A percentile compares a stretch with the other conserved stretches of the same genome.
Conservation (phyloP, 2,113 vertebrate genomes). For the Marcusenius ussheri region DNA sequence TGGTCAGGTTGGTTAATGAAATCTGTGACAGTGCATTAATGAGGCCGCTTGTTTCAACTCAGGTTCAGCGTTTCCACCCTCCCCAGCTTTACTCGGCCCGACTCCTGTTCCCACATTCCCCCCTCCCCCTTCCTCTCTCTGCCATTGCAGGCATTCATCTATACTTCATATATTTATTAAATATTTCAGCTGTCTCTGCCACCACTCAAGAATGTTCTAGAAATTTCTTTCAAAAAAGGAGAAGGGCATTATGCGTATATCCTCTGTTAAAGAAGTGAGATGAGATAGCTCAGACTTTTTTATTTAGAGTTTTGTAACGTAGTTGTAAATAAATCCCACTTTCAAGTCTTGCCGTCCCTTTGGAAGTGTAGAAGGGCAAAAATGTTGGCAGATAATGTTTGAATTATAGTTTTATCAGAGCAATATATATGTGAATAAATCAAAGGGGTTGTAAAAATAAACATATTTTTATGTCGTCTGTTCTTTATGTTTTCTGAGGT, state of each 20-base stretch:
- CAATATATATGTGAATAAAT: neutral
- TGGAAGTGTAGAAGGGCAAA: slow-evolving; percentile 4
- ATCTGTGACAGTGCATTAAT: slow-evolving; percentile 66
- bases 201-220: neutral
- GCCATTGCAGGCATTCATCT: neutral
- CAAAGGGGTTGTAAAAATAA: slow-evolving; percentile 2
- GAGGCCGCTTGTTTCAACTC: slow-evolving; percentile 63
- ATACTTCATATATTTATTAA: neutral
- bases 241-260: no score
- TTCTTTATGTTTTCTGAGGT: slow-evolving; percentile 5
- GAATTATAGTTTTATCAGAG: slow-evolving; percentile 2
- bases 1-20: slow-evolving; percentile 65
- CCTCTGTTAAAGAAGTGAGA: neutral
- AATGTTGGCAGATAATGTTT: neutral
- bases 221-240: neutral
- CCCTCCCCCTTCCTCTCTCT: neutral
- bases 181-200: neutral
- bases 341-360: neutral
- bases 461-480: neutral
- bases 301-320: neutral
- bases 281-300: neutral
- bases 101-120: slow-evolving; percentile 22
- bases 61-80: slow-evolving; percentile 38
- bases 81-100: slow-evolving; percentile 6
- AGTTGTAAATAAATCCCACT: slow-evolving; percentile 8